phyloP scores from a whole-genome alignment of 2,113 vertebrate species.

The Phaethon lepturus region DNA sequence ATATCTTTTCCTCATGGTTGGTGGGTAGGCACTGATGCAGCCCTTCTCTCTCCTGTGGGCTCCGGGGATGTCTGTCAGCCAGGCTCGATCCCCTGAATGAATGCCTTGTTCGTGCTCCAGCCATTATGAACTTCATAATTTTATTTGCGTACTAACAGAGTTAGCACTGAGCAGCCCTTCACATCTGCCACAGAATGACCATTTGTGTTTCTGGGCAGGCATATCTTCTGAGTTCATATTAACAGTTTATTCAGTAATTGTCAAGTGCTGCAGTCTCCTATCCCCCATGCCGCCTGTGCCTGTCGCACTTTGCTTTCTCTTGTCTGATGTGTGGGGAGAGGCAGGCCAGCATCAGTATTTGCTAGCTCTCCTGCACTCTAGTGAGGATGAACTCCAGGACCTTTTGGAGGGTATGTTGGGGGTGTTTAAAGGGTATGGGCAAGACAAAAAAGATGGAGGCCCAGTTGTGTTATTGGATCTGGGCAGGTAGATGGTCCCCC shows the following conservation, averaged over 20 bases:
- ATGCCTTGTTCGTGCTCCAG: not conserved
- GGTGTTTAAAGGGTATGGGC: not conserved
- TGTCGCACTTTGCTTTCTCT: not conserved
- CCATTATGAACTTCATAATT: not conserved
- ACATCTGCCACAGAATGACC: not conserved
- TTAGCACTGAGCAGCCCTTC: not conserved
- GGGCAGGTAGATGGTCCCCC: not conserved
- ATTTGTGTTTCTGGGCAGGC: not conserved
- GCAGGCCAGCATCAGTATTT: not conserved
- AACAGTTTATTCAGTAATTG: not conserved
- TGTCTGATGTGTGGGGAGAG: rapidly evolving
- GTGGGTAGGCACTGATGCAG: not conserved
- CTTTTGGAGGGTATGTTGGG: rapidly evolving
- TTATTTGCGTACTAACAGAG: not conserved
- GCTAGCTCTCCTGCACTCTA: rapidly evolving
- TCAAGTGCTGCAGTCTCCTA: not conserved
- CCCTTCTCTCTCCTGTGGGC: not conserved
- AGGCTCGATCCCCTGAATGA: not conserved
- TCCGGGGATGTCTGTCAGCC: not conserved
- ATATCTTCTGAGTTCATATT: not conserved
- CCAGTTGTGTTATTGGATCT: not conserved
- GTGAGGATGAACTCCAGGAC: not conserved
- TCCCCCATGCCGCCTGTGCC: rapidly evolving
- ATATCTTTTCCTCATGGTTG: not conserved
- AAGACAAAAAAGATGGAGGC: not conserved